Evolutionary conservation across 2,113 vertebrate genomes (phyloP).

Genomic region (Erythrocebus patas): DNA sequence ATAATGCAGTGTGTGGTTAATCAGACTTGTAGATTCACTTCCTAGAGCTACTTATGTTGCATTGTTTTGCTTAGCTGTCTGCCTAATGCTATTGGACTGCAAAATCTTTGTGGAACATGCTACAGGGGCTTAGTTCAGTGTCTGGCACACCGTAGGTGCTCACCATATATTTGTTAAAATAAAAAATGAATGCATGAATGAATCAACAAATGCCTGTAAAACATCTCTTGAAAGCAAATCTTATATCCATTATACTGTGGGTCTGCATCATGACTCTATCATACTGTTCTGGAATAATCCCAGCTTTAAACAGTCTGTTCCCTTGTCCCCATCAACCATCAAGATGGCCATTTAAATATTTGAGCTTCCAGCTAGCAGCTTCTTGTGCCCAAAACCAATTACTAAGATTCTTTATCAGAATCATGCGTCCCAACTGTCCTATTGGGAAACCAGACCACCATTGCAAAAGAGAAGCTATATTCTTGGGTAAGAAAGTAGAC

Average conservation of each 20-base stretch:
- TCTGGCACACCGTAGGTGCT: not conserved
- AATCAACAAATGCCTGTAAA: not conserved
- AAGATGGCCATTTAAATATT: not conserved
- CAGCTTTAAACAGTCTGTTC: not conserved
- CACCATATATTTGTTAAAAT: not conserved
- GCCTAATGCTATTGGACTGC: not conserved
- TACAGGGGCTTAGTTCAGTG: not conserved
- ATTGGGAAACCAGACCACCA: not conserved
- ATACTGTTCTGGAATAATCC: not conserved
- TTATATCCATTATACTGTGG: not conserved
- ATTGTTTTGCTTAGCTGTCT: not conserved
- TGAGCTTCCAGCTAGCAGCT: not conserved
- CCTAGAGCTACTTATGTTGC: not conserved
- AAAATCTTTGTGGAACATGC: not conserved
- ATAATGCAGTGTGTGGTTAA: not conserved
- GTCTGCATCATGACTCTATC: not conserved
- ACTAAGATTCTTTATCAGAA: not conserved
- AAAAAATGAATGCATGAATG: not conserved
- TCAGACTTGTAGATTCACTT: not conserved
- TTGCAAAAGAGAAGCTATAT: not conserved
- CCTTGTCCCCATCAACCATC: not conserved
- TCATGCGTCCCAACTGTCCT: not conserved
- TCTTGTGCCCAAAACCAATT: not conserved
- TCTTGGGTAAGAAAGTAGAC: not conserved
- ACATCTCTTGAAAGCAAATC: not conserved